These are phyloP conservation scores for Craseonycteris thonglongyai DNA, from an alignment of 2,113 vertebrate genomes.

Conservation along the genomic window DNA sequence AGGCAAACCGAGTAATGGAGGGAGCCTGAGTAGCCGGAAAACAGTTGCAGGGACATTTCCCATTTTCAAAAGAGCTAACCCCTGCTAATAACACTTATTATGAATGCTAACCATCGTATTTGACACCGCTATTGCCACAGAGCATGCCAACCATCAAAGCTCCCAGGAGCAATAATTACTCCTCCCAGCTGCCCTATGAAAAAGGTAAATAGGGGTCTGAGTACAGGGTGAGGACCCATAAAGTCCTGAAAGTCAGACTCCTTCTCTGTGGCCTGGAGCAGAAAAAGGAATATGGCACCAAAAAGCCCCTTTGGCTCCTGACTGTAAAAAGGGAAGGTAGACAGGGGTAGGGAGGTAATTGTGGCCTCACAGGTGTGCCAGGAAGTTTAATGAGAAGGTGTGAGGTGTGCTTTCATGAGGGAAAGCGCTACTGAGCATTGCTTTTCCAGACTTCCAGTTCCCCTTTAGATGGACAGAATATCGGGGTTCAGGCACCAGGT, in stretches of 20 bases:
- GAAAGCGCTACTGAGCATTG: neutral
- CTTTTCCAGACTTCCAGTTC: neutral
- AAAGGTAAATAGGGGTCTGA: constrained; percentile 19
- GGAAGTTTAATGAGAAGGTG: constrained; percentile 20
- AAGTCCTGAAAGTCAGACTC: constrained; percentile 11
- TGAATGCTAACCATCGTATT: constrained; percentile 24
- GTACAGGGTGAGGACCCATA: neutral
- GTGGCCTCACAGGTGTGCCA: neutral
- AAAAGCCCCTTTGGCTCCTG: neutral
- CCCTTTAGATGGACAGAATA: neutral
- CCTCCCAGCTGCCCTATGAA: neutral
- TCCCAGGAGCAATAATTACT: constrained; percentile 23
- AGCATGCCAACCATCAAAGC: constrained; percentile 38
- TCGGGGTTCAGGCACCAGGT: too few species aligned
- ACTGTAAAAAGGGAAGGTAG: neutral
- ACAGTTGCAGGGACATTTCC: neutral
- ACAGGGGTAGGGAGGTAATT: neutral
- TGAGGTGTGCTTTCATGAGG: neutral
- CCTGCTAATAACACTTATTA: constrained; percentile 31
- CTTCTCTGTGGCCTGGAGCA: neutral
- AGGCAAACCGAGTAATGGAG: neutral
- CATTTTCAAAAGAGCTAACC: constrained; percentile 25
- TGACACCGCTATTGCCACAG: constrained; percentile 39
- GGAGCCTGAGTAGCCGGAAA: neutral
- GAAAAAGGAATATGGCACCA: neutral